phyloP scores from a whole-genome alignment of 2,797 vertebrate species.

The Graptemys geographica region DNA sequence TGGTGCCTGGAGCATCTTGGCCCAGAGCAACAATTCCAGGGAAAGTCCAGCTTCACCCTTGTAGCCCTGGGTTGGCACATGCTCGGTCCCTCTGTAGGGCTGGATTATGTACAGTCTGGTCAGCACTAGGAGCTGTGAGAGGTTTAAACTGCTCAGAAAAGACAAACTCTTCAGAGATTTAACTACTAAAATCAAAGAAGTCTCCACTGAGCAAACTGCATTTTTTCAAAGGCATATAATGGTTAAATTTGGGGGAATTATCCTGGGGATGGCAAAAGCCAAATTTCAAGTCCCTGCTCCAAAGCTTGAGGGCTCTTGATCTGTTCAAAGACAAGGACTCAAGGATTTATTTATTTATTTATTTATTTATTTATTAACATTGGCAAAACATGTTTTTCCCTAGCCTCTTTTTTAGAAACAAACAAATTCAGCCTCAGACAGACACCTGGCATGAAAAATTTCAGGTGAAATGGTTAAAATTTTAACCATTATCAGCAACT shows the following conservation, averaged over 20 bases:
- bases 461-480: neutral
- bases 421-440: constrained; percentile 24
- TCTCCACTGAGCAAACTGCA: neutral
- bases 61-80: neutral
- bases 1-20: neutral
- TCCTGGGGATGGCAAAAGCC: neutral
- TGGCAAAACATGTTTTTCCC: neutral
- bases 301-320: neutral
- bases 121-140: neutral
- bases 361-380: neutral
- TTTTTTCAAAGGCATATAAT: neutral
- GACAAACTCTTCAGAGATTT: neutral
- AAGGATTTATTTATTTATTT: accelerated
- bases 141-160: neutral
- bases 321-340: neutral
- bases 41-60: neutral
- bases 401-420: neutral
- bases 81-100: too few relatives aligned
- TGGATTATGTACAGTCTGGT: neutral
- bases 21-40: neutral
- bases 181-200: neutral
- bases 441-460: constrained; percentile 26
- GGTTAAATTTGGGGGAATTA: neutral
- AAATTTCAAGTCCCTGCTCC: neutral
- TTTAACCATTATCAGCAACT: constrained; percentile 9